Conservation (phyloP, 2,888 invertebrate species). For the Taenaris catops region DNA sequence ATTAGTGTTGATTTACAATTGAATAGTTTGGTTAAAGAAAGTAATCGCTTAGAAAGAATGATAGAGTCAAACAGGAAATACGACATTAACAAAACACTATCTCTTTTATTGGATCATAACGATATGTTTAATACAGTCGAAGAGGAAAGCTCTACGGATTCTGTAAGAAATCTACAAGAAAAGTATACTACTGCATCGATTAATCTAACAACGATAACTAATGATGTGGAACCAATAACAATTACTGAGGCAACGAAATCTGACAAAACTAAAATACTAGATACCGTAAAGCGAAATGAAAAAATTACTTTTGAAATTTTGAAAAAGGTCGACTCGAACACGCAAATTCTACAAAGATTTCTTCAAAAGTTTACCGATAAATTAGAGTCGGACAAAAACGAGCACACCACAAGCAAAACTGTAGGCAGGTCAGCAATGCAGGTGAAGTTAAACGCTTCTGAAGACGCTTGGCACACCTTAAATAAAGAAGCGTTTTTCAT, state of each 20-base stretch:
- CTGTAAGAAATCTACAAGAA: conserved; percentile 14
- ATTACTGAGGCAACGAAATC: conserved; percentile 5
- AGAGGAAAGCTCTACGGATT: conserved; percentile 12
- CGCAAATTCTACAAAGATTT: conserved; percentile 45
- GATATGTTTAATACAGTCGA: background rate
- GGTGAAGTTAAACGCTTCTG: conserved; percentile 6
- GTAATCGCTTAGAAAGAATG: conserved; percentile 36
- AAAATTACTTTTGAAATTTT: conserved; percentile 50
- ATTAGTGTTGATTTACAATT: conserved; percentile 46
- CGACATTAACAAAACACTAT: conserved; percentile 14
- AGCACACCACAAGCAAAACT: background rate
- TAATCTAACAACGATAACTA: background rate
- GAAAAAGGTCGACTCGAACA: conserved; percentile 54
- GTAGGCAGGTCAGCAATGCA: conserved; percentile 3
- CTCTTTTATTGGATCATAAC: conserved; percentile 3
- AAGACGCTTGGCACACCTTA: conserved; percentile 8
- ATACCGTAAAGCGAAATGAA: conserved; percentile 41
- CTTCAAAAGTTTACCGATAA: conserved; percentile 42
- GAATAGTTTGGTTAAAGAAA: conserved; percentile 41
- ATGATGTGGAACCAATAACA: background rate
- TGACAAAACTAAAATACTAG: conserved; percentile 14
- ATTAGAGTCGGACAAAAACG: conserved; percentile 5
- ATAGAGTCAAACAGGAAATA: conserved; percentile 26
- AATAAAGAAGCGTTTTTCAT: conserved; percentile 3
- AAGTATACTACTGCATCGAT: conserved; percentile 1